Evolutionary conservation across 2,113 vertebrate species (phyloP).

Genomic region (Hylia prasina): DNA sequence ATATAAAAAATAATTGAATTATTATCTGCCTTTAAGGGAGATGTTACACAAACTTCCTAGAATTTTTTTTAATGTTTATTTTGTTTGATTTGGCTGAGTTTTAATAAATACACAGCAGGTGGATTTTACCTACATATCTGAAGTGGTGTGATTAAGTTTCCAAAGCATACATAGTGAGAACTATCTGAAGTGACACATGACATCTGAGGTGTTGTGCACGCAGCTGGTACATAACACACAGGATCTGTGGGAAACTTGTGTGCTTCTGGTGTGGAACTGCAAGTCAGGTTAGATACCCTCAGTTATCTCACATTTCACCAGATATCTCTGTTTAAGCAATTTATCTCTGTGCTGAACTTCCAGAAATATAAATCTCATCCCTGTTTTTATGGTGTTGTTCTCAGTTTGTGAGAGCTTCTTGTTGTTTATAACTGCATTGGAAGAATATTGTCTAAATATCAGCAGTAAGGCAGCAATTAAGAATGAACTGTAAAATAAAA

Average conservation of each 20-base stretch:
- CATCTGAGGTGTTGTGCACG: background rate
- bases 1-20: background rate
- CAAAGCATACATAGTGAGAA: background rate
- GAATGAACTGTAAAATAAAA: background rate
- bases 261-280: background rate
- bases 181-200: background rate
- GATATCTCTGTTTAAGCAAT: background rate
- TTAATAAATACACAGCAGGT: background rate
- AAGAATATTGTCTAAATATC: background rate
- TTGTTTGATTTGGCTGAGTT: background rate
- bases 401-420: background rate
- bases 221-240: background rate
- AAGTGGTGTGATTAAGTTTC: background rate
- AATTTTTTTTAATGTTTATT: background rate
- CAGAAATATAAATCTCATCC: background rate
- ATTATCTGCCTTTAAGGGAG: background rate
- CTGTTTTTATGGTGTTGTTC: background rate
- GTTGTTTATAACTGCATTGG: background rate
- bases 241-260: background rate
- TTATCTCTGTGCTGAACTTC: background rate
- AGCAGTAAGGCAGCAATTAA: background rate
- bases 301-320: background rate
- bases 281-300: background rate
- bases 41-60: background rate
- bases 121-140: background rate